Conservation (phyloP, 2,113 vertebrate genomes). For the Atractosteus spatula region DNA sequence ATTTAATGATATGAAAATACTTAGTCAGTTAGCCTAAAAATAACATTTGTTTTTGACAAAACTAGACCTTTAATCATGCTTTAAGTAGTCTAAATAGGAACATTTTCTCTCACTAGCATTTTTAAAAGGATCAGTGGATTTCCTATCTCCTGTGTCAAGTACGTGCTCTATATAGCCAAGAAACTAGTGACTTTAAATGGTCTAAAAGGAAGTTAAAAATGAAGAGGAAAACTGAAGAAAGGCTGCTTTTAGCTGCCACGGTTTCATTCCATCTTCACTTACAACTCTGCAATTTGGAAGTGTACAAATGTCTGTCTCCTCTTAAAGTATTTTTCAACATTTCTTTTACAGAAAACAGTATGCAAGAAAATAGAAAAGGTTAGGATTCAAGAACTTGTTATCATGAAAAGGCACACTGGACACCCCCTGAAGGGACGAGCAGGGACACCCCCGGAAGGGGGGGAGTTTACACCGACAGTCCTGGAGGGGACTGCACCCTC, state of each 20-base stretch:
- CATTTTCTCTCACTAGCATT: neutral
- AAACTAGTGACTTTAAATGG: conserved; percentile 6
- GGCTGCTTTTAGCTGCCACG: conserved; percentile 9
- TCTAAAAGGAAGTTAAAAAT: conserved; percentile 2
- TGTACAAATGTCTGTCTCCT: no score
- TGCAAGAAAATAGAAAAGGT: no score
- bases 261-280: neutral
- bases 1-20: conserved; percentile 26
- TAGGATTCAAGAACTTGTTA: no score
- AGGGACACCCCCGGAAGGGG: no score
- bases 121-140: conserved; percentile 11
- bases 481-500: no score
- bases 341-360: no score
- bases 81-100: neutral
- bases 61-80: conserved; percentile 24
- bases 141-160: conserved; percentile 10
- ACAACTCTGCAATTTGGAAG: no score
- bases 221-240: neutral
- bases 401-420: no score
- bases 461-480: no score
- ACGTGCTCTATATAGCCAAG: conserved; percentile 6
- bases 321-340: no score
- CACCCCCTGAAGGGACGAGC: no score
- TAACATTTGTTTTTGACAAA: conserved; percentile 12
- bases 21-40: conserved; percentile 26